Conservation (phyloP, 2,888 invertebrate species). For the Baronia brevicornis region DNA sequence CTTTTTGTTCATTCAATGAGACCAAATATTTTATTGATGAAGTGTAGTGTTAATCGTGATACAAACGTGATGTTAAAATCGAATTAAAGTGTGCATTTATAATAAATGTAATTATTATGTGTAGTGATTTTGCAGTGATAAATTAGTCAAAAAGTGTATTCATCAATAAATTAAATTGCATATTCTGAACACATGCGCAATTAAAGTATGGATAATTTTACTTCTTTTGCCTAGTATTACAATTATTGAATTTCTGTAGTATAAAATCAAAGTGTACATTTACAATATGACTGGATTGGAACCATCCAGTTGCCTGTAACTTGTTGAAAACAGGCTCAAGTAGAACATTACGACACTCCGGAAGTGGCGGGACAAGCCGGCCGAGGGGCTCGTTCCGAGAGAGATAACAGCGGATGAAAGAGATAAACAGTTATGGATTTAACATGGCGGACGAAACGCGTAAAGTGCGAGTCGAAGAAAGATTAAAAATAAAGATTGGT, state of each 20-base stretch:
- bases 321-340: conserved; percentile 55
- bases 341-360: conserved; percentile 75
- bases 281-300: conserved; percentile 36
- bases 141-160: conserved; percentile 48
- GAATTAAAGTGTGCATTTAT: conserved; percentile 18
- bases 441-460: conserved; percentile 94
- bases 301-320: conserved; percentile 30
- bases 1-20: conserved; percentile 69
- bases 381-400: conserved; percentile 71
- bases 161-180: conserved; percentile 62
- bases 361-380: conserved; percentile 73
- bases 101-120: conserved; percentile 22
- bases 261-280: conserved; percentile 30
- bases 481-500: conserved; percentile 96
- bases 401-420: conserved; percentile 76
- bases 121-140: conserved; percentile 28
- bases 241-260: conserved; percentile 38
- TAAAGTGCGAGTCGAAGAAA: conserved; percentile 94
- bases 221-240: conserved; percentile 32
- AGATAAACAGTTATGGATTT: conserved; percentile 85
- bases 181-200: conserved; percentile 64
- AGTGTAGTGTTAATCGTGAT: conserved; percentile 37
- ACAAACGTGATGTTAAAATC: conserved; percentile 20
- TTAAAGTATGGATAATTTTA: conserved; percentile 41
- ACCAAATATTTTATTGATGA: conserved; percentile 52